Percentiles rank a stretch among this genome's conserved stretches.
phyloP scores from a whole-genome alignment of 2,888 invertebrate species.

The Keiferia lycopersicella region DNA sequence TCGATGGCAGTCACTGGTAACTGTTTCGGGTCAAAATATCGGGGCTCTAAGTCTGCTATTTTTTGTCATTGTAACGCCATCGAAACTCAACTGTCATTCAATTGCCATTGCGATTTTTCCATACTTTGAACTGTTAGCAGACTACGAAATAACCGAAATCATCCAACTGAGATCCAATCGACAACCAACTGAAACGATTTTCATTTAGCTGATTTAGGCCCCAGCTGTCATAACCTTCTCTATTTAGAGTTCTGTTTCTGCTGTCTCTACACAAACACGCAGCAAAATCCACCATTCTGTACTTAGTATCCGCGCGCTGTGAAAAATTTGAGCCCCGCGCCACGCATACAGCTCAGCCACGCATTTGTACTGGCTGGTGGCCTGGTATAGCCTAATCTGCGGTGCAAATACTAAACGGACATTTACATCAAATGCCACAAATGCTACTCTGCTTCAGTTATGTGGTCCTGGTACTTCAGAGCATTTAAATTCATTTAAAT shows the following conservation, averaged over 20 bases:
- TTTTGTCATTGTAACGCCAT: too few relatives aligned
- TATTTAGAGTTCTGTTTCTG: not conserved
- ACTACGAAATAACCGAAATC: too few relatives aligned
- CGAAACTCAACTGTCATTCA: too few relatives aligned
- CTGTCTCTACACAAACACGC: not conserved
- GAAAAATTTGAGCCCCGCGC: not conserved
- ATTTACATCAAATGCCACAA: not conserved
- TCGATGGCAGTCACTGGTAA: not conserved
- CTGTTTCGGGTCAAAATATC: too few relatives aligned
- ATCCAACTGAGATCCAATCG: too few relatives aligned
- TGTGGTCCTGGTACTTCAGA: not conserved
- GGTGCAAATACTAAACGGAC: slow-evolving; percentile 4
- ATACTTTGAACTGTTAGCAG: too few relatives aligned
- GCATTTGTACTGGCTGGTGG: not conserved
- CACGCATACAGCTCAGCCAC: not conserved
- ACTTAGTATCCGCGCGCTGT: not conserved
- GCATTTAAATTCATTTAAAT: too few relatives aligned
- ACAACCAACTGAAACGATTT: too few relatives aligned
- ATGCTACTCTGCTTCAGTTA: not conserved
- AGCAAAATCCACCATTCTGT: not conserved
- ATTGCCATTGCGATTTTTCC: too few relatives aligned
- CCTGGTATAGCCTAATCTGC: not conserved
- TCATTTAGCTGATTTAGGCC: too few relatives aligned
- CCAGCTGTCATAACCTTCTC: too few relatives aligned
- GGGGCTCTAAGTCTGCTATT: too few relatives aligned